Evolutionary conservation across 92 coral and sea anemone species (phyloP).

Genomic region (Isaurus tuberculatus): DNA sequence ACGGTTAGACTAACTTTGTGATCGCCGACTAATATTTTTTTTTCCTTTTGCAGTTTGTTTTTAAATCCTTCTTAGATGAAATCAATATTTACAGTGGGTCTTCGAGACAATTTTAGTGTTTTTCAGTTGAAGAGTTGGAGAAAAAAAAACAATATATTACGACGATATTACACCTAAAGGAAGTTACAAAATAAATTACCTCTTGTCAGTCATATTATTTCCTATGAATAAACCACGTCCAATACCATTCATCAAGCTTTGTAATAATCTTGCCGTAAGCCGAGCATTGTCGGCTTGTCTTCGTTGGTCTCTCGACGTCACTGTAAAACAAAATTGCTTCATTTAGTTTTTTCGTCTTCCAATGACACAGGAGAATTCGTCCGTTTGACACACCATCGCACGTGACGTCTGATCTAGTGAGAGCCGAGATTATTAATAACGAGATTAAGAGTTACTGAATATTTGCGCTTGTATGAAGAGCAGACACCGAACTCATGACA

Average conservation of each 20-base stretch:
- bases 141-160: not conserved
- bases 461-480: not conserved
- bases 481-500: not conserved
- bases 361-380: not conserved
- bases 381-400: not conserved
- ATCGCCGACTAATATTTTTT: too few species aligned
- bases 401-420: not conserved
- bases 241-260: not conserved
- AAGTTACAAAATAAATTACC: not conserved
- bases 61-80: not conserved
- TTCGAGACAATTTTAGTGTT: not conserved
- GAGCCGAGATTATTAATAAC: not conserved
- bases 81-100: not conserved
- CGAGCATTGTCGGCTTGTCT: not conserved
- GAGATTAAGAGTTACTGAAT: not conserved
- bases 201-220: not conserved
- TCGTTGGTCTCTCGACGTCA: not conserved
- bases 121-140: not conserved
- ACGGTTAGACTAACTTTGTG: too few species aligned
- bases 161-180: not conserved
- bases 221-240: not conserved
- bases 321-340: not conserved
- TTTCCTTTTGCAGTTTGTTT: too few species aligned
- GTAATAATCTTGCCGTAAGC: not conserved
- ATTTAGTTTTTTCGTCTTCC: not conserved